A percentile compares a stretch with the other conserved stretches of the same genome.
Conservation (phyloP, 2,888 invertebrate species). For the Agriopis leucophaearia region DNA sequence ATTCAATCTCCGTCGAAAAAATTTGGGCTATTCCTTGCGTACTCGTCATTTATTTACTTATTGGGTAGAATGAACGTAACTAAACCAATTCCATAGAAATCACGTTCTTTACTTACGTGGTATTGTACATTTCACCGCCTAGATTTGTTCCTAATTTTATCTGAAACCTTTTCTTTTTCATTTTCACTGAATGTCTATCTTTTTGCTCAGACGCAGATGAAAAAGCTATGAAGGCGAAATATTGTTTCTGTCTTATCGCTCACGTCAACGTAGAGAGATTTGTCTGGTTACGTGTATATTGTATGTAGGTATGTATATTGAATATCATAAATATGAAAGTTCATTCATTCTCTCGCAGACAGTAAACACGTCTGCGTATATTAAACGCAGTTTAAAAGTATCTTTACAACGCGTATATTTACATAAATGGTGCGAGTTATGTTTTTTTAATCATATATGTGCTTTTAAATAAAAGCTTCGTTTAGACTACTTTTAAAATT, state of each 20-base stretch:
- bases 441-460: background rate
- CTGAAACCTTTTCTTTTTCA: slow-evolving; percentile 29
- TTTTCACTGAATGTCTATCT: slow-evolving; percentile 39
- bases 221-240: slow-evolving; percentile 41
- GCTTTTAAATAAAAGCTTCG: background rate
- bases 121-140: slow-evolving; percentile 15
- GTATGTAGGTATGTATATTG: slow-evolving; percentile 1
- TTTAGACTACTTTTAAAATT: too few relatives aligned
- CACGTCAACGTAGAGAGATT: slow-evolving; percentile 38
- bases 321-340: slow-evolving; percentile 31
- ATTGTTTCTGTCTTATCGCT: slow-evolving; percentile 37
- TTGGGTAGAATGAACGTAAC: slow-evolving; percentile 19
- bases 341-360: slow-evolving; percentile 22
- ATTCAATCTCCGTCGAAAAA: slow-evolving; percentile 48
- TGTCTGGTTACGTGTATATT: slow-evolving; percentile 24
- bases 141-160: slow-evolving; percentile 26
- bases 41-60: slow-evolving; percentile 36
- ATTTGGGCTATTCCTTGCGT: slow-evolving; percentile 34
- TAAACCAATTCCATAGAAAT: slow-evolving; percentile 22
- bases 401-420: background rate
- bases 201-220: slow-evolving; percentile 43
- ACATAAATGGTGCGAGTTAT: background rate
- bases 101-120: slow-evolving; percentile 12
- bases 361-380: slow-evolving; percentile 13
- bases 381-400: slow-evolving; percentile 10